A percentile compares a stretch with the other conserved stretches of the same genome.
Conservation (phyloP, 2,113 vertebrate species). For the Lampris incognitus region DNA sequence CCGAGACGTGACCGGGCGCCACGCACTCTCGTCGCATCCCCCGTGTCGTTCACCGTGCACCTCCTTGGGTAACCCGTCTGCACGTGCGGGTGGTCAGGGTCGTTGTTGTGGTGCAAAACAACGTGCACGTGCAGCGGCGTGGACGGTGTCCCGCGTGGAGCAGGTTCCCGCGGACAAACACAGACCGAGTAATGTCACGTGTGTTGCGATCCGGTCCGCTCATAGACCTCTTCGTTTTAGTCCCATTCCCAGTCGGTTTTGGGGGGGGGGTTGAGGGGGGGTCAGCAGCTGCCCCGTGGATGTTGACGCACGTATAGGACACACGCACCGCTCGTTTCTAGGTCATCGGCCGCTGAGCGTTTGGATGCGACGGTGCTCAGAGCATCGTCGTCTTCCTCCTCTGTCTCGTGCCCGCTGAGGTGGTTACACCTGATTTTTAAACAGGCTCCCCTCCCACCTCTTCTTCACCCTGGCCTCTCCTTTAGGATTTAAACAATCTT, state of each 20-base stretch:
- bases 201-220: not conserved
- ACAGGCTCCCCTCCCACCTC: too few relatives aligned
- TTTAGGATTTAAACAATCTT: too few relatives aligned
- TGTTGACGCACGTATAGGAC: slow-evolving; percentile 53
- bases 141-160: slow-evolving; percentile 11
- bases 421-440: slow-evolving; percentile 33
- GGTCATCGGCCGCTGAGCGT: slow-evolving; percentile 65
- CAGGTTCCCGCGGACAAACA: not conserved
- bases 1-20: too few relatives aligned
- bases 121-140: not conserved
- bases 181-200: not conserved
- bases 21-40: too few relatives aligned
- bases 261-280: too few relatives aligned
- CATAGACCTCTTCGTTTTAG: slow-evolving; percentile 17
- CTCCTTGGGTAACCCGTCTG: too few relatives aligned
- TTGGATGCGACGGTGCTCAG: slow-evolving; percentile 64
- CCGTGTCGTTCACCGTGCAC: too few relatives aligned
- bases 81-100: not conserved
- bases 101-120: too few relatives aligned
- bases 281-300: slow-evolving; percentile 12
- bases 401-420: slow-evolving; percentile 29
- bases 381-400: slow-evolving; percentile 33
- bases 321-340: slow-evolving; percentile 70
- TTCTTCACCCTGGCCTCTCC: too few relatives aligned
- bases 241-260: slow-evolving; percentile 1